A percentile compares a stretch with the other conserved stretches of the same genome.
Evolutionary conservation across 2,113 vertebrate species (phyloP).

Genomic region (Synodontis membranacea): DNA sequence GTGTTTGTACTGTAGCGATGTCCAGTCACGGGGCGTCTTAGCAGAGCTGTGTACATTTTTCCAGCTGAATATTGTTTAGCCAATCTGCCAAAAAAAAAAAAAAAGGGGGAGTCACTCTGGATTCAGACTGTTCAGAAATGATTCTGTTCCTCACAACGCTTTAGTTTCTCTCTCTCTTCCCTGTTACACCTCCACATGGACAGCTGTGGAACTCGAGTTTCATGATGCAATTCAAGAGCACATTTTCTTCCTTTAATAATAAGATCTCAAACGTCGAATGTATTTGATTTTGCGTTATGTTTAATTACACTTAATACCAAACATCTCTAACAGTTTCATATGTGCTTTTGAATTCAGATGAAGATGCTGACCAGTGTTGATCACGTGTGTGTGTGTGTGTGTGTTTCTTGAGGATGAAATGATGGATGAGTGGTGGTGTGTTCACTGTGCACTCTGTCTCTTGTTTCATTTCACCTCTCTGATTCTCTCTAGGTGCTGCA

Average conservation of each 20-base stretch:
- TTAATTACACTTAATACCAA: not conserved
- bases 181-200: constrained; percentile 23
- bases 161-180: constrained; percentile 21
- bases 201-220: constrained; percentile 36
- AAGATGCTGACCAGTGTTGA: not conserved
- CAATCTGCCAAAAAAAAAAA: not conserved
- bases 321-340: not conserved
- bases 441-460: constrained; percentile 25
- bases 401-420: constrained; percentile 11
- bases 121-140: constrained; percentile 6
- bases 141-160: constrained; percentile 5
- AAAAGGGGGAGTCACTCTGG: constrained; percentile 24
- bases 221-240: constrained; percentile 52
- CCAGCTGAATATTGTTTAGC: not conserved
- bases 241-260: constrained; percentile 1
- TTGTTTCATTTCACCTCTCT: constrained; percentile 29
- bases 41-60: not conserved
- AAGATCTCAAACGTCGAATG: not conserved
- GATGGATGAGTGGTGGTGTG: constrained; percentile 12
- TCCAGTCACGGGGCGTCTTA: not conserved
- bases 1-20: not conserved
- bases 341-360: constrained; percentile 51
- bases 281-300: not conserved
- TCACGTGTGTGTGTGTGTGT: not conserved
- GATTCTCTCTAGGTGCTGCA: constrained; percentile 37